Percentiles rank a stretch among this genome's conserved stretches.
Evolutionary conservation across 2,113 vertebrate genomes (phyloP).

Genomic region (Madoqua kirkii): DNA sequence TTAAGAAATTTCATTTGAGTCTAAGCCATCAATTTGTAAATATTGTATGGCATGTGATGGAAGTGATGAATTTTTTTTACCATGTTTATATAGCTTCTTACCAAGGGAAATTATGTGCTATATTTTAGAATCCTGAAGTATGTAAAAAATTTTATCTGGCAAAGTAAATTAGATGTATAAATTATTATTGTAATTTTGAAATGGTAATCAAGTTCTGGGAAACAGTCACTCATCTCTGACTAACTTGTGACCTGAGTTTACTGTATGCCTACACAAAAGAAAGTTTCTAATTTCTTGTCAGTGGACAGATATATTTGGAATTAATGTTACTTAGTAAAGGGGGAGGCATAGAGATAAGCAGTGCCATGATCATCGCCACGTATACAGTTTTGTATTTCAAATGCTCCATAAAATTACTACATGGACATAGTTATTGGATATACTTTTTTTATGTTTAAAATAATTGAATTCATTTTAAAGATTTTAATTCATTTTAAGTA

Average conservation of each 20-base stretch:
- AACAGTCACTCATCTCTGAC: background rate
- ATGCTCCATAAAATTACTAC: background rate
- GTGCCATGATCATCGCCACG: background rate
- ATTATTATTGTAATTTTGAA: constrained; percentile 29
- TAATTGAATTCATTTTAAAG: background rate
- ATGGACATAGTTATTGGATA: background rate
- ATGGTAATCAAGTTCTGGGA: background rate
- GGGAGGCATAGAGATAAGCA: background rate
- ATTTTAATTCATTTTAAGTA: background rate
- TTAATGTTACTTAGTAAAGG: background rate
- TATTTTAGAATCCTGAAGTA: constrained; percentile 24
- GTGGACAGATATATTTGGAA: background rate
- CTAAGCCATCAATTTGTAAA: constrained; percentile 21
- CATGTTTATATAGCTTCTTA: background rate
- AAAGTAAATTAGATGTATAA: constrained; percentile 23
- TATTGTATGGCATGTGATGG: background rate
- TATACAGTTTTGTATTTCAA: background rate
- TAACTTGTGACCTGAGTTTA: constrained; percentile 17
- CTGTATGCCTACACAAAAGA: background rate
- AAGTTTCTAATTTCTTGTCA: constrained; percentile 22
- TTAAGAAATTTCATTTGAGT: constrained; percentile 2
- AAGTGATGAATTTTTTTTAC: constrained; percentile 10
- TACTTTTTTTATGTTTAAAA: constrained; percentile 9
- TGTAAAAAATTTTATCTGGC: background rate
- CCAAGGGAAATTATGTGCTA: background rate